Evolutionary conservation across 2,113 vertebrate genomes (phyloP), one percentile per base, ranked within the genome.

Genomic region (Microtus ochrogaster): DNA sequence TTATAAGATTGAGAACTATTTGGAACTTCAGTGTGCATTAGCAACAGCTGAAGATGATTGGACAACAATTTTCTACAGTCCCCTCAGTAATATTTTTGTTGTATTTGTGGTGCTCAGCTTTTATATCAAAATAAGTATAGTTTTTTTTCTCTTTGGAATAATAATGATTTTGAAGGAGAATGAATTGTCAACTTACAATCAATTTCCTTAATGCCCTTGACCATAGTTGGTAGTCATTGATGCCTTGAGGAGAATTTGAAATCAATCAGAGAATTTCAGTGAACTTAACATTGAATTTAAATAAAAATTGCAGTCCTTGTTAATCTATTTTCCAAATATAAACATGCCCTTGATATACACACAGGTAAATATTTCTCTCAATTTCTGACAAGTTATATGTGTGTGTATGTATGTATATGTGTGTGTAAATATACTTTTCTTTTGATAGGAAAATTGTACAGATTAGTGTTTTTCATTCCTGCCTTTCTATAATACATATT

Each of bases 31-130:
- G 1, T 5, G 10, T 96, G 79, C 39, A 70, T 58, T 94, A 86
- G 96, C 97, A 97, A 96, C 41, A 98, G 95, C n/a, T 74, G 93
- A 91, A 95, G 52, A 90, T 52, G 81, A 96, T 92, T 65, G 96
- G 91, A 65, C 61, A 93, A 92, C 36, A 94, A 94, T 96, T 98
- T 97, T 94, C 81, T 96, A 72, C 52, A 81, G 26, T 77, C 39
- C 95, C 44, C 21, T 21, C 89, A 92, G 79, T 90, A 22, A 81
- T 95, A 82, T 96, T 98, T 97, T 98, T 97, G 82, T 92, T 65
- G 58, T 92, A 81, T 52, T 61, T 92, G 33, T 95, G 82, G 92
- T 96, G 95, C 19, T 95, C 44, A 94, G 44, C 70, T 95, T 95
- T 76, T 94, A 22, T 86, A 97, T 76, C 6, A 58, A n/a, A 28